Evolutionary conservation across 1,140 invertebrate species (phyloP), one percentile per base, ranked within the genome.

Genomic region (Neodiprion virginianus): DNA sequence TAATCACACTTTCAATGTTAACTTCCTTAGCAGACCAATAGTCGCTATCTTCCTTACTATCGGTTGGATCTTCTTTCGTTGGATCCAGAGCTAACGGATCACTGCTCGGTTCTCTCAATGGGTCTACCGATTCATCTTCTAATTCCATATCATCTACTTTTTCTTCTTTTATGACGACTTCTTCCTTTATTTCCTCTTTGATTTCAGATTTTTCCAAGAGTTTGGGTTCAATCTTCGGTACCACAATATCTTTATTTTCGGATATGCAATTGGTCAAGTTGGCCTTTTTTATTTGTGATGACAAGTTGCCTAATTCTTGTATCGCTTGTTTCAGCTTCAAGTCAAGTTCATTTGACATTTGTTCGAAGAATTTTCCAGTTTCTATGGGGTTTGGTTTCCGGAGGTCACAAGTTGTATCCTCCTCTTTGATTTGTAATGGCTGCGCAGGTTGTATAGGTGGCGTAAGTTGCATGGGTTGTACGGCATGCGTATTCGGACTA

Each of bases 1-100:
- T 94, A 71, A 95, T 95, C 14, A 95, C 94, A 48, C 93, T 94
- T 77, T 95, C 93, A 73, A 94, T 94, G 79, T 93, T 94, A 1
- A 94, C 90, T 79, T 95, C 93, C 85, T 94, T 94, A 1, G 92
- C 92, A 28, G 92, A 93, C 93, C 93, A 94, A 80, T 91, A 93
- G 82, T 94, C 93, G 81, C 91, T 93, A 79, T 95, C 93, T 76
- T 94, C 93, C 79, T 93, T 93, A 73, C 88, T 90, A 71, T 90
- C 89, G 0, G 83, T 81, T n/a, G 83, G 83, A 76, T 90, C 88
- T 47, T 90, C 89, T 70, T 89, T 89, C 1, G 77, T 72, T 12
- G 76, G 75, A 9, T 85, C 82, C 7, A 84, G 77, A 14, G 80
- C 79, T 0, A 86, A 70, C 1, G 82, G 81, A 76, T 87, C 83